Evolutionary conservation across 2,797 vertebrate genomes (phyloP), one percentile per base, ranked within the genome.

Genomic region (Psittacula echo): DNA sequence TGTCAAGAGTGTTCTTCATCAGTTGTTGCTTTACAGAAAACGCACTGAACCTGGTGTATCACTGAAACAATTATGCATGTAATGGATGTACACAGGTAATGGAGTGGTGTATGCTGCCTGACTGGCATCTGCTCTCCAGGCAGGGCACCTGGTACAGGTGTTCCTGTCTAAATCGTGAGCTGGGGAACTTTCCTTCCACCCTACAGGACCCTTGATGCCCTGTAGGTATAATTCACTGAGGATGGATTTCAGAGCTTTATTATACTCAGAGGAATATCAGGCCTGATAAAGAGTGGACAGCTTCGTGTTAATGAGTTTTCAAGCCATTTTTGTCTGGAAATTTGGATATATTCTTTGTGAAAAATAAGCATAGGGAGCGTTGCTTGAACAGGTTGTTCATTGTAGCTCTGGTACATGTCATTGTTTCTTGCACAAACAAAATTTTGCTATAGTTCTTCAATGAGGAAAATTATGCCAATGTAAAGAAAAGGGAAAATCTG

Each of bases 401-500:
- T 72, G 86, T 62, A 82, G 56, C 77, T 74, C 67, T 94, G 72
- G 41, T 82, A 37, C 27, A 45, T 68, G 42, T 82, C 83, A 61
- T 72, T 82, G 45, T 76, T 93, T 95, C 90, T 72, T 3, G 3
- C 47, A 73, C 48, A 86, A 87, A 74, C 1, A 73, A 62, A 78
- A 68, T n/a, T 12, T 58, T 79, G 29, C 79, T 76, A 1, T 41
- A 85, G 29, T 54, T 90, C 56, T 89, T 87, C 58, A 71, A 7
- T 27, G 61, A 80, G 68, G 44, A 84, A 89, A 93, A 90, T 41
- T 1, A 62, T 85, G 50, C 30, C 64, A 89, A 44, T 67, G 78
- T 85, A 89, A 56, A 85, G 65, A 73, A 89, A 77, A 54, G 37
- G 65, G 53, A 89, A 94, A 94, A 94, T 65, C 14, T 78, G 74